Conservation (phyloP, 64 coral and sea anemone species). For the Actinia tenebrosa region DNA sequence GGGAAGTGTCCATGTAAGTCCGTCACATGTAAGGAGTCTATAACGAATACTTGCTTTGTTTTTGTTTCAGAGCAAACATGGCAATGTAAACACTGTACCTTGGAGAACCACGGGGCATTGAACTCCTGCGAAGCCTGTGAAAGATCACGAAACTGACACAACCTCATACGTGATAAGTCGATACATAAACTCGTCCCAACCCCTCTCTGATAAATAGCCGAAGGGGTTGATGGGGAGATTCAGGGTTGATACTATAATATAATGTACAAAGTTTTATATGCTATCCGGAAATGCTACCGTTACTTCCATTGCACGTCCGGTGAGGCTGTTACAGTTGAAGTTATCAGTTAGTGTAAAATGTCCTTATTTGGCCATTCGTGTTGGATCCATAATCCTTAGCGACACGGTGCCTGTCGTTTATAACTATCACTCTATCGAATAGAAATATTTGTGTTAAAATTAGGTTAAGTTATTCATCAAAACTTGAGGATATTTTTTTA, state of each 20-base stretch:
- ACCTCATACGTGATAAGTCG: neutral
- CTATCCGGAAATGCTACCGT: neutral
- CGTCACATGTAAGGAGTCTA: no score
- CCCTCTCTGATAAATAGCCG: neutral
- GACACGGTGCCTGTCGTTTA: neutral
- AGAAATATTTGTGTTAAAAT: neutral
- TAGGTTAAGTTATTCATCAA: constrained; percentile 8
- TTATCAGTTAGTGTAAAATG: neutral
- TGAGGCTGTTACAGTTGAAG: neutral
- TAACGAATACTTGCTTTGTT: no score
- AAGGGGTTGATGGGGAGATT: neutral
- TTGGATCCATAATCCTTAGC: neutral
- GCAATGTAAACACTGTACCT: constrained; percentile 27
- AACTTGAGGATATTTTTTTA: neutral
- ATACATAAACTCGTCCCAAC: no score
- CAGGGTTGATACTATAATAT: neutral
- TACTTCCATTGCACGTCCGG: neutral
- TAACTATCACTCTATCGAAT: neutral
- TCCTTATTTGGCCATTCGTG: neutral
- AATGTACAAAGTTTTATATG: constrained; percentile 12
- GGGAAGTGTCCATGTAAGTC: no score
- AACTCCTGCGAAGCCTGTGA: constrained; percentile 18
- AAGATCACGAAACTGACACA: neutral
- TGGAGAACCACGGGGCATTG: constrained; percentile 20
- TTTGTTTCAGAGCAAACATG: constrained; percentile 14